Evolutionary conservation across 2,797 vertebrate genomes (phyloP).

Genomic region (Typhlichthys subterraneus): DNA sequence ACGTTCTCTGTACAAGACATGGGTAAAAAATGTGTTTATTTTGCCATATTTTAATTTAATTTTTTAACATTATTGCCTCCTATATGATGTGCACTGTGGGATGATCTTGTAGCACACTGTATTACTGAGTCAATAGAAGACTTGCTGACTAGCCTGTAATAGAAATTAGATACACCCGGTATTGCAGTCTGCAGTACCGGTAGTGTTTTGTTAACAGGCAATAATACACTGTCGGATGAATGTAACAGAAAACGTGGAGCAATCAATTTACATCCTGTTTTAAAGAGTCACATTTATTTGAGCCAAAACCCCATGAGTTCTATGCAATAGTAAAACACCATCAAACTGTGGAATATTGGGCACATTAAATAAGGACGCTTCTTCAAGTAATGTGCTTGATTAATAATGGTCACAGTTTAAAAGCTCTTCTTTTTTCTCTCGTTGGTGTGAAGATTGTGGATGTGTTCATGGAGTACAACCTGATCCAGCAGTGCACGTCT

Average conservation of each 20-base stretch:
- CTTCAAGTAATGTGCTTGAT: background rate
- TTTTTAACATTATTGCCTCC: too few relatives aligned
- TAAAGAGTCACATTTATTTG: too few relatives aligned
- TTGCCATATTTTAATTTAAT: too few relatives aligned
- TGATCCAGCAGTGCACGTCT: constrained; percentile 96
- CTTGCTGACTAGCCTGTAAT: constrained; percentile 2
- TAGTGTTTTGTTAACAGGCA: constrained; percentile 38
- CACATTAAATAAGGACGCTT: too few relatives aligned
- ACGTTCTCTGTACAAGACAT: too few relatives aligned
- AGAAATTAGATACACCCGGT: constrained; percentile 41
- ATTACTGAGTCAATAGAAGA: constrained; percentile 3
- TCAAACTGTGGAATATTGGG: too few relatives aligned
- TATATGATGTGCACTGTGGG: background rate
- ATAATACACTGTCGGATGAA: background rate
- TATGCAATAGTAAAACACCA: too few relatives aligned
- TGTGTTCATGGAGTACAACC: constrained; percentile 98
- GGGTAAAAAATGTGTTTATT: too few relatives aligned
- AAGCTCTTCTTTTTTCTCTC: background rate
- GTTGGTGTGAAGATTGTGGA: constrained; percentile 85
- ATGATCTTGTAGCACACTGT: constrained; percentile 4
- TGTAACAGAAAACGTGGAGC: too few relatives aligned
- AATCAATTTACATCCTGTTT: too few relatives aligned
- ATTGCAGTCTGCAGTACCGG: constrained; percentile 23
- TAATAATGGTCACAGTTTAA: background rate
- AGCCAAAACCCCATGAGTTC: too few relatives aligned